phyloP scores from a whole-genome alignment of 2,113 vertebrate genomes.

The Bufo bufo region DNA sequence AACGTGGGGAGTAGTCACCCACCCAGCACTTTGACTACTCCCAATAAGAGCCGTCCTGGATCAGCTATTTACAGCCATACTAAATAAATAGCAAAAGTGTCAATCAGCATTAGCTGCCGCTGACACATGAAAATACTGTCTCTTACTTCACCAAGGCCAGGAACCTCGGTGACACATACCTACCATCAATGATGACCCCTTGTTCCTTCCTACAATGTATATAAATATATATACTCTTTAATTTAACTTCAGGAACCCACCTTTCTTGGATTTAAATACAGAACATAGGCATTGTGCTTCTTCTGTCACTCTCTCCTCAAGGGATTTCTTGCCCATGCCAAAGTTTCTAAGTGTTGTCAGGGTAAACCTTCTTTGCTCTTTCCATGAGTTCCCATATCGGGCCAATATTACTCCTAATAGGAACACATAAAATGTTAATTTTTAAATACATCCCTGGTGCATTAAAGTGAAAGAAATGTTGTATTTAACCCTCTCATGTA shows the following conservation, averaged over 20 bases:
- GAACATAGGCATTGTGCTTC: slow-evolving; percentile 67
- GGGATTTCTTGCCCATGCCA: slow-evolving; percentile 51
- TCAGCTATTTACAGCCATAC: too few species aligned
- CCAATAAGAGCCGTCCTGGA: too few species aligned
- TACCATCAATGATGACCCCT: too few species aligned
- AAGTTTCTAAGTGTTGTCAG: slow-evolving; percentile 46
- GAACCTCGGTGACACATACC: too few species aligned
- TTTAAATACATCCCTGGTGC: neutral
- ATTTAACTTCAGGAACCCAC: neutral
- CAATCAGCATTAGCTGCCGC: too few species aligned
- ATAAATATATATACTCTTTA: neutral
- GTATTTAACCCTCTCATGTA: neutral
- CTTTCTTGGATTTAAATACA: slow-evolving; percentile 55
- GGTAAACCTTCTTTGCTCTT: slow-evolving; percentile 51
- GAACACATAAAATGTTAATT: neutral
- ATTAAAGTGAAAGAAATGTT: neutral
- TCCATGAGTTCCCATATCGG: slow-evolving; percentile 51
- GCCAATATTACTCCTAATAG: neutral
- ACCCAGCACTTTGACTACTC: too few species aligned
- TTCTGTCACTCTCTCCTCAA: slow-evolving; percentile 57
- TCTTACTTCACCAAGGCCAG: too few species aligned
- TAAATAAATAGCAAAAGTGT: too few species aligned
- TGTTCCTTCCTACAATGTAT: too few species aligned
- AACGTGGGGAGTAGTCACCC: too few species aligned
- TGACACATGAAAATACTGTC: too few species aligned